phyloP scores from a whole-genome alignment of 2,797 vertebrate genomes.

The Chrysocyon brachyurus region DNA sequence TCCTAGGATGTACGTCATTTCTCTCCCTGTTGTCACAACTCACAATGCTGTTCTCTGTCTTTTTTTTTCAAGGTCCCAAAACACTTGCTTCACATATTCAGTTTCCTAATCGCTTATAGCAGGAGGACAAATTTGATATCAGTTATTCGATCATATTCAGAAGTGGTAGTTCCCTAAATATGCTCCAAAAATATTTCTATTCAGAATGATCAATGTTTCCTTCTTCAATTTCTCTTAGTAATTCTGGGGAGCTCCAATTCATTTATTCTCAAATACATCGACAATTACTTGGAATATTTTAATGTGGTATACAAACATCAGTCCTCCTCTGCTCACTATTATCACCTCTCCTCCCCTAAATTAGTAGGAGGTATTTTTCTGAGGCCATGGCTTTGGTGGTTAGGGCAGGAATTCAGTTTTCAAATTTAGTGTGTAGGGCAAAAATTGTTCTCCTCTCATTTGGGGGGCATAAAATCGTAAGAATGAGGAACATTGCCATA shows the following conservation, averaged over 20 bases:
- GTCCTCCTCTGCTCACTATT: background rate
- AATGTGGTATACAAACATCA: background rate
- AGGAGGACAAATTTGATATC: background rate
- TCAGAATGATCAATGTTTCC: background rate
- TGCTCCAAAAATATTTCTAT: background rate
- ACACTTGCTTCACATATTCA: background rate
- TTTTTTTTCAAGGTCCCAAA: background rate
- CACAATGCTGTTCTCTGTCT: background rate
- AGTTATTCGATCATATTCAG: background rate
- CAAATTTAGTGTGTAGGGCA: background rate
- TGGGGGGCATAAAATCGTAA: background rate
- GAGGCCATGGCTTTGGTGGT: background rate
- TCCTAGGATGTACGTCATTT: background rate
- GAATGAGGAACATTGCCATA: background rate
- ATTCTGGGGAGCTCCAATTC: background rate
- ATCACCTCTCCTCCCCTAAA: background rate
- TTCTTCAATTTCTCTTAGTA: constrained; percentile 24
- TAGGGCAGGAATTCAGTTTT: background rate
- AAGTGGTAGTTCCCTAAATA: background rate
- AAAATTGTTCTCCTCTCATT: background rate
- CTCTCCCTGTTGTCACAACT: background rate
- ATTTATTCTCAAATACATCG: background rate
- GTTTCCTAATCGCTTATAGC: background rate
- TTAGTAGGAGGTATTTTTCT: background rate
- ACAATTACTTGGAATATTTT: background rate